Conservation (phyloP, 2,888 invertebrate species). For the Allygus modestus region DNA sequence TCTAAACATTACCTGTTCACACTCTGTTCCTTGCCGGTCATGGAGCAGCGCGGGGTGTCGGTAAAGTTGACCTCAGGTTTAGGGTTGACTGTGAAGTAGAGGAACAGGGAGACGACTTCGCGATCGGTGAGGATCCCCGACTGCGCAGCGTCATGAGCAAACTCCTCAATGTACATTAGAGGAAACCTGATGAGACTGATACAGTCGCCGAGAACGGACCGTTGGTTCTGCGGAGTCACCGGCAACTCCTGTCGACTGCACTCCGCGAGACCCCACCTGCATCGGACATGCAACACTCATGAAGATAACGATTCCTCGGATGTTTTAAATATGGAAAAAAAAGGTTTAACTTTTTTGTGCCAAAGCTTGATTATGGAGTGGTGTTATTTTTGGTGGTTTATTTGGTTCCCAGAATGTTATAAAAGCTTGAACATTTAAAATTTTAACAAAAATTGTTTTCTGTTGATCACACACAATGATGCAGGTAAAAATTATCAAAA, state of each 20-base stretch:
- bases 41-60: slow-evolving; percentile 84
- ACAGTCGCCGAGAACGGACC: slow-evolving; percentile 83
- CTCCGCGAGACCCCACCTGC: slow-evolving; percentile 85
- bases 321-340: no score
- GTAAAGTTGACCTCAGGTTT: slow-evolving; percentile 85
- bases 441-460: no score
- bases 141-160: slow-evolving; percentile 86
- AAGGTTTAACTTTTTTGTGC: no score
- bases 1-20: slow-evolving; percentile 75
- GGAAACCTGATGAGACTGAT: slow-evolving; percentile 88
- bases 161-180: slow-evolving; percentile 91
- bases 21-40: slow-evolving; percentile 87
- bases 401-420: no score
- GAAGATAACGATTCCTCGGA: no score
- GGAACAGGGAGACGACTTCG: slow-evolving; percentile 85
- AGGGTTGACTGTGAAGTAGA: slow-evolving; percentile 85
- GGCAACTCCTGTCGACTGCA: slow-evolving; percentile 83
- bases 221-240: slow-evolving; percentile 82
- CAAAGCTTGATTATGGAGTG: no score
- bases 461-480: no score
- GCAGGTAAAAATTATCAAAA: no score
- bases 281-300: slow-evolving; percentile 58
- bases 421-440: no score
- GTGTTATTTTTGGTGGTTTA: no score
- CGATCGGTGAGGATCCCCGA: slow-evolving; percentile 86